phyloP scores from a whole-genome alignment of 2,888 invertebrate species.

The Zygothrica quintamaculata region DNA sequence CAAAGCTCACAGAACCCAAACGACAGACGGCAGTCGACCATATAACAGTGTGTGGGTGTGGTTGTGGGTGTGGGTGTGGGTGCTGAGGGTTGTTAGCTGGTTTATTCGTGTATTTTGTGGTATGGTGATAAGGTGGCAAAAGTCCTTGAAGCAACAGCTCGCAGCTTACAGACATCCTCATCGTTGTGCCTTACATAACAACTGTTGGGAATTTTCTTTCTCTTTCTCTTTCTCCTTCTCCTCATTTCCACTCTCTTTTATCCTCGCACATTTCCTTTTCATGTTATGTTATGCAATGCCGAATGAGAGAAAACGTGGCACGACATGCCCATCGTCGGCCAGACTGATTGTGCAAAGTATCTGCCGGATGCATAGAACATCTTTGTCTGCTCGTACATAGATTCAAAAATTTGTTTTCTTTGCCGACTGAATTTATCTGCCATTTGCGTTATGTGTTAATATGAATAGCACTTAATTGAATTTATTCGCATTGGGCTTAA shows the following conservation, averaged over 20 bases:
- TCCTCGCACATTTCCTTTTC: conserved; percentile 29
- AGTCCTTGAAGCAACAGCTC: conserved; percentile 76
- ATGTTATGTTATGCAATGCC: conserved; percentile 54
- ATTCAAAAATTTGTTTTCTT: conserved; percentile 5
- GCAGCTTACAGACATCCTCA: conserved; percentile 18
- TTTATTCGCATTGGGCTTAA: conserved; percentile 32
- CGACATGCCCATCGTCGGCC: conserved; percentile 48
- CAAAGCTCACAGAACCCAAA: conserved; percentile 6
- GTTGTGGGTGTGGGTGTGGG: conserved; percentile 6
- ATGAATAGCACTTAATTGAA: conserved; percentile 57
- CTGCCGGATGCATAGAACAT: conserved; percentile 59
- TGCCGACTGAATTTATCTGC: conserved; percentile 23
- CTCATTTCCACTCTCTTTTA: background rate
- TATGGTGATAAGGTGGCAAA: conserved; percentile 30
- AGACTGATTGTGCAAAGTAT: conserved; percentile 54
- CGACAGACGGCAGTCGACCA: conserved; percentile 2
- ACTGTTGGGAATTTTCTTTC: conserved; percentile 44
- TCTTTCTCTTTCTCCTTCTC: conserved; percentile 12
- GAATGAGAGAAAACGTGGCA: conserved; percentile 46
- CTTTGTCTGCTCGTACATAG: conserved; percentile 10
- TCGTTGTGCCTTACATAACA: conserved; percentile 36
- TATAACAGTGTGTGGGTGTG: background rate
- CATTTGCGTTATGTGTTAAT: conserved; percentile 61
- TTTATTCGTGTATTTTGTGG: background rate
- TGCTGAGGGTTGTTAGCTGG: conserved; percentile 12